Conservation (phyloP, 2,113 vertebrate species). For the Gasterosteus aculeatus region DNA sequence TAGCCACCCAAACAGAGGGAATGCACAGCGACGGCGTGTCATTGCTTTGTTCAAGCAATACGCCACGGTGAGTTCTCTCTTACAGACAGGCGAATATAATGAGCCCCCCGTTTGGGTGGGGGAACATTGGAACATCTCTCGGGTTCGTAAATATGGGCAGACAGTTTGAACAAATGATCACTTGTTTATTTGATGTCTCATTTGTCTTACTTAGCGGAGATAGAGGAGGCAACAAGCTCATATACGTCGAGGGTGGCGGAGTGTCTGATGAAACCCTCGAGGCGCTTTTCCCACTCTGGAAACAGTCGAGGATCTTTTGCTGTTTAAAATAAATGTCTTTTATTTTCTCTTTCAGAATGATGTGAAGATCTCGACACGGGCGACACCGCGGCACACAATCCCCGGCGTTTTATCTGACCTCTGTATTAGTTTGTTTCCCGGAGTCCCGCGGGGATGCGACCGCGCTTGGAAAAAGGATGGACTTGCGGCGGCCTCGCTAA, state of each 20-base stretch:
- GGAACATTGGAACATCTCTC: constrained; percentile 49
- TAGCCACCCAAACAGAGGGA: constrained; percentile 62
- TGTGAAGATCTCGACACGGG: constrained; percentile 79
- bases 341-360: constrained; percentile 84
- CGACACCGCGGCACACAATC: constrained; percentile 20
- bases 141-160: constrained; percentile 55
- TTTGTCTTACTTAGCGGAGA: constrained; percentile 53
- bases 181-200: constrained; percentile 69
- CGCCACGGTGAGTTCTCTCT: constrained; percentile 50
- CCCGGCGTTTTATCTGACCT: constrained; percentile 41
- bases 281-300: constrained; percentile 10
- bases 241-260: constrained; percentile 22
- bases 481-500: constrained; percentile 60
- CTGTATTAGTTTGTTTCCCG: constrained; percentile 1
- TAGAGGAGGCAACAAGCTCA: constrained; percentile 38
- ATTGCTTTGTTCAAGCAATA: constrained; percentile 67
- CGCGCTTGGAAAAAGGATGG: constrained; percentile 78
- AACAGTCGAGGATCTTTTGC: constrained; percentile 26
- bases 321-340: constrained; percentile 46
- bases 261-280: constrained; percentile 39
- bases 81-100: constrained; percentile 54
- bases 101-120: constrained; percentile 61
- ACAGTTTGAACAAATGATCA: constrained; percentile 66
- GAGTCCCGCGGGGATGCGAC: constrained; percentile 83
- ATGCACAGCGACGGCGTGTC: constrained; percentile 55